phyloP scores from a whole-genome alignment of 2,113 vertebrate genomes.

The Excalfactoria chinensis region DNA sequence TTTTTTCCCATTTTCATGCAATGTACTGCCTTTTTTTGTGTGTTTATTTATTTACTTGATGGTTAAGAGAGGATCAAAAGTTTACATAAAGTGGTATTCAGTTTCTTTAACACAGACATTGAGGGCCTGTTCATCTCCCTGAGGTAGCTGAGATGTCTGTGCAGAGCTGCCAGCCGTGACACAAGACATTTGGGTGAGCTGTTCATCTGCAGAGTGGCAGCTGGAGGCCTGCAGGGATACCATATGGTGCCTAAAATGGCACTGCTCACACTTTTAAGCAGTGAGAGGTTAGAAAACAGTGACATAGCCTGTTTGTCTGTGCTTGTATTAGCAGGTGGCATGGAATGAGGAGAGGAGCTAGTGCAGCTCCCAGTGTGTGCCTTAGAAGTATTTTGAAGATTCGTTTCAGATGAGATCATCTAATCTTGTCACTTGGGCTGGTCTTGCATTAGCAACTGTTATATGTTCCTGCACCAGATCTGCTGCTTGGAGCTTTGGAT shows the following conservation, averaged over 20 bases:
- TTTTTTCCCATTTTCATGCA: neutral
- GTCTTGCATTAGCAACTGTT: neutral
- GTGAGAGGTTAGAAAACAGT: constrained; percentile 4
- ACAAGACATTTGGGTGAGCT: constrained; percentile 47
- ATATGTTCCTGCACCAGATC: neutral
- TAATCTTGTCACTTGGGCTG: neutral
- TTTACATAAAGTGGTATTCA: neutral
- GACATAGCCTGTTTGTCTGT: neutral
- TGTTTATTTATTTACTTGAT: neutral
- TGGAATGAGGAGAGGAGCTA: constrained; percentile 19
- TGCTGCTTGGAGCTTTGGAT: neutral
- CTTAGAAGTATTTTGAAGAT: neutral
- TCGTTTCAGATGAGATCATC: neutral
- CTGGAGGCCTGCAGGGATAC: constrained; percentile 56
- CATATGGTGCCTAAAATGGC: constrained; percentile 65
- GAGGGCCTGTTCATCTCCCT: neutral
- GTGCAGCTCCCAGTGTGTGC: neutral
- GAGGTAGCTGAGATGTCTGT: neutral
- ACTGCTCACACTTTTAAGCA: constrained; percentile 41
- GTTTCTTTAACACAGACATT: constrained; percentile 10
- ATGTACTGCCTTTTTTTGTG: neutral
- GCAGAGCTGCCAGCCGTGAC: constrained; percentile 31
- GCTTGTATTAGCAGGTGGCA: constrained; percentile 16
- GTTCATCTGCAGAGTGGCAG: constrained; percentile 56
- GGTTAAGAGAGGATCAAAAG: neutral